Evolutionary conservation across 1,140 invertebrate species (phyloP).

Genomic region (Brachionus calyciflorus): DNA sequence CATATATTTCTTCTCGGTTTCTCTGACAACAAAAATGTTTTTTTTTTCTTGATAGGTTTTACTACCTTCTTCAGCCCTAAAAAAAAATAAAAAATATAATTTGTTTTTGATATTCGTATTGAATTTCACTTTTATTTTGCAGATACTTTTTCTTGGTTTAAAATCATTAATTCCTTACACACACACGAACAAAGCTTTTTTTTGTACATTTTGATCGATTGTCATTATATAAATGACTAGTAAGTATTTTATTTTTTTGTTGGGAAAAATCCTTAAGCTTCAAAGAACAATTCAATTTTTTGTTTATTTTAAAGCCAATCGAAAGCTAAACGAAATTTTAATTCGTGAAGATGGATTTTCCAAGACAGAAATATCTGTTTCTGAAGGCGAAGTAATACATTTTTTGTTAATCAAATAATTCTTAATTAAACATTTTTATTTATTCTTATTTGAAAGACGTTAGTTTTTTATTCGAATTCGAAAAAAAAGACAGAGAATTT

Average conservation of each 20-base stretch:
- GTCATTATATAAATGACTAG: conserved; percentile 14
- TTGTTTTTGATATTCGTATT: not conserved
- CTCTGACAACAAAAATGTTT: conserved; percentile 32
- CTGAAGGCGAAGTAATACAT: conserved; percentile 36
- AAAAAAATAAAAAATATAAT: no score
- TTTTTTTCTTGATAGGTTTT: conserved; percentile 2
- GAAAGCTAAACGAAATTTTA: conserved; percentile 41
- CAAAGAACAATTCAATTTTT: no score
- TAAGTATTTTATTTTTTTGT: not conserved
- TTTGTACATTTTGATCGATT: not conserved
- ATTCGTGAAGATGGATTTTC: conserved; percentile 34
- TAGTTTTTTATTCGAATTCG: not conserved
- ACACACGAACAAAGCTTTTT: no score
- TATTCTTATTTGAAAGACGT: not conserved
- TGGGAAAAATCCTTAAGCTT: not conserved
- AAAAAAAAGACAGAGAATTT: conserved; percentile 15
- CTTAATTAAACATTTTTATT: not conserved
- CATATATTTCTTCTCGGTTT: conserved; percentile 27
- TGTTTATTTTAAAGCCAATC: not conserved
- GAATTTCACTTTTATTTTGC: not conserved
- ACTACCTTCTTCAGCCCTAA: not conserved
- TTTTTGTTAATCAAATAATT: not conserved
- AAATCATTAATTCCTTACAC: no score
- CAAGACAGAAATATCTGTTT: conserved; percentile 7
- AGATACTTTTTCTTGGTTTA: not conserved